phyloP scores from a whole-genome alignment of 2,888 invertebrate species.

The Drosophila melanosoma region DNA sequence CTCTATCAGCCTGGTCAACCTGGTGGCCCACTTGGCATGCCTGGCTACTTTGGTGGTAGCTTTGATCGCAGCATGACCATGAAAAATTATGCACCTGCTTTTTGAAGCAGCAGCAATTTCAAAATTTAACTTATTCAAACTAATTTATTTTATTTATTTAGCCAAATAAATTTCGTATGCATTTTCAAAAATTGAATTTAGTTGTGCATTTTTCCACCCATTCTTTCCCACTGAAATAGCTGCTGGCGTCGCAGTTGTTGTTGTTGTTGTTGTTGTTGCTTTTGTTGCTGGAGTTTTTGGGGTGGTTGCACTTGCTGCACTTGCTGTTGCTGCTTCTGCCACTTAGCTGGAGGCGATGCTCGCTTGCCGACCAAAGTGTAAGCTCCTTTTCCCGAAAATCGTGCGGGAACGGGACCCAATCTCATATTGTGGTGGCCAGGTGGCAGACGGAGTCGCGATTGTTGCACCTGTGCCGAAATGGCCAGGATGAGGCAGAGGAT shows the following conservation, averaged over 20 bases:
- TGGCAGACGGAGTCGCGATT: slow-evolving; percentile 44
- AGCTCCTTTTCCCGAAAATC: slow-evolving; percentile 62
- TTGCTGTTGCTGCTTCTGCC: slow-evolving; percentile 26
- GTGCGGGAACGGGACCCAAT: slow-evolving; percentile 32
- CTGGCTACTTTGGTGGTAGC: slow-evolving; percentile 35
- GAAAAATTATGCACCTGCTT: slow-evolving; percentile 53
- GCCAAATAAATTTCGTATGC: slow-evolving; percentile 49
- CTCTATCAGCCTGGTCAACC: slow-evolving; percentile 35
- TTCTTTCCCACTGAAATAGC: slow-evolving; percentile 55
- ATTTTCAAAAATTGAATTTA: slow-evolving; percentile 11
- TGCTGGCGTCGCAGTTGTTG: slow-evolving; percentile 35
- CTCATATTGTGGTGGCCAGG: slow-evolving; percentile 45
- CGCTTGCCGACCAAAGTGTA: slow-evolving; percentile 55
- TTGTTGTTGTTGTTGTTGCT: slow-evolving; percentile 19
- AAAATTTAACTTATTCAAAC: slow-evolving; percentile 10
- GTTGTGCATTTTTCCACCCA: slow-evolving; percentile 45
- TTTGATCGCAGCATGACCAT: slow-evolving; percentile 44
- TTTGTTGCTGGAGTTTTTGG: slow-evolving; percentile 13
- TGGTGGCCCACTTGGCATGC: slow-evolving; percentile 6
- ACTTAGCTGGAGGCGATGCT: slow-evolving; percentile 14
- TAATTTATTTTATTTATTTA: slow-evolving; percentile 76
- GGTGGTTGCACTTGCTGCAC: slow-evolving; percentile 15
- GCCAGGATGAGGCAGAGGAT: slow-evolving; percentile 28
- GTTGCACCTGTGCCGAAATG: slow-evolving; percentile 17
- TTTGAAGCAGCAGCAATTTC: slow-evolving; percentile 13